Percentiles rank a stretch among this genome's conserved stretches.
phyloP scores from a whole-genome alignment of 2,113 vertebrate genomes.

The Ginglymostoma cirratum region DNA sequence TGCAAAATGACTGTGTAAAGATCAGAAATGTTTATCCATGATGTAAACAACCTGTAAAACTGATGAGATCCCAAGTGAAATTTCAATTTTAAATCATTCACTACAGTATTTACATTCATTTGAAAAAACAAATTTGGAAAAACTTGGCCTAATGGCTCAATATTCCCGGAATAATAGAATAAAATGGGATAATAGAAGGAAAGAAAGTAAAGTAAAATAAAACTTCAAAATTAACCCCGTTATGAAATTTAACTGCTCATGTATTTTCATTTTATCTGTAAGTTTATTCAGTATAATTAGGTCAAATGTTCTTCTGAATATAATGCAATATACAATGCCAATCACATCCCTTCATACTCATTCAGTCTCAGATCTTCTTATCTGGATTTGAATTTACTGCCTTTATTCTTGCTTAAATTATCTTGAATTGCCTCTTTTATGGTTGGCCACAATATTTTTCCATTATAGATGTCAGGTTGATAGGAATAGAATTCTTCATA shows the following conservation, averaged over 20 bases:
- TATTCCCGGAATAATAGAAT: background rate
- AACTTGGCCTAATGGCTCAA: background rate
- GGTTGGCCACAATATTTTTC: background rate
- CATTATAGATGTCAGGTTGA: background rate
- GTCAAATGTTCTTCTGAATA: background rate
- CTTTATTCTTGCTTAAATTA: background rate
- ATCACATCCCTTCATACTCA: background rate
- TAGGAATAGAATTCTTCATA: background rate
- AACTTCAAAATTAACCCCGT: background rate
- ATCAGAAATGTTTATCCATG: background rate
- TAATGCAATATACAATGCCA: background rate
- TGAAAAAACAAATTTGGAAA: background rate
- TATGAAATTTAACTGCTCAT: background rate
- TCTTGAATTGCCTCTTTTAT: slow-evolving; percentile 10
- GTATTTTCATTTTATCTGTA: background rate
- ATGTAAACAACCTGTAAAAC: background rate
- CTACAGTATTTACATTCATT: background rate
- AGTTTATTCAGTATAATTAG: background rate
- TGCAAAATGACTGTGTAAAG: background rate
- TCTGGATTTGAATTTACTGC: background rate
- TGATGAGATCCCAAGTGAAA: background rate
- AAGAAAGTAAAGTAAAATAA: background rate
- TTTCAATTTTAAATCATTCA: background rate
- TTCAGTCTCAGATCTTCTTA: background rate
- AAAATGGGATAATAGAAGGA: background rate